Base-by-base conservation (phyloP, 2,797 vertebrate genomes). In the Lagodon rhomboides region DNA sequence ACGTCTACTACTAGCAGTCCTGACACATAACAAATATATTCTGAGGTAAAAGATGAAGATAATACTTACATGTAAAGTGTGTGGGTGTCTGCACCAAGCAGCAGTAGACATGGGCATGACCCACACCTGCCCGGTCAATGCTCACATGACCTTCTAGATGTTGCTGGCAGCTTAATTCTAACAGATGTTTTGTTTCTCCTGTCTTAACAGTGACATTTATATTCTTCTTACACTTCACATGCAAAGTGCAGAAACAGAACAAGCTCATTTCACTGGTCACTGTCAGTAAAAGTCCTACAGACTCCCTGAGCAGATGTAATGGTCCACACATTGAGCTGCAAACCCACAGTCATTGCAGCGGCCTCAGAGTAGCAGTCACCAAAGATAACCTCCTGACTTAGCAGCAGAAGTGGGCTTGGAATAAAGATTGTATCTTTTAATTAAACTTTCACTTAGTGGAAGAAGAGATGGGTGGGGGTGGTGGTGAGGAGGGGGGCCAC, bases 371-470 rank as follows among this genome's bases (percentile, higher is more conserved):
- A n/a, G 49, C 85, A 82, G 73, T 61, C 54, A 49, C 50, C 3
- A 3, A 54, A 75, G 92, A 94, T 94, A 93, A 94, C 92, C 91
- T 88, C 82, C 84, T 92, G 93, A 92, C 90, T 93, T 87, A 78
- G 81, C 90, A 87, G 86, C 78, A 86, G 85, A 85, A 91, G 80
- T 85, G 77, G 85, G 62, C 82, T 87, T 67, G 43, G 75, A 81
- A 83, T 85, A 82, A 87, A 93, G 94, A 95, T 94, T 77, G 85
- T 94, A 94, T 94, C 93, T 94, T 95, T 94, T 94, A 94, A 95
- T 95, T 94, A 93, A 92, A 93, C 84, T 92, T 92, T 85, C 67
- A 85, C 82, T 87, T 85, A 81, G 86, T 86, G 51, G 54, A 86
- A 77, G 65, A 38, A 67, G 47, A 56, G 25, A 51, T 55, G 64